A percentile compares a stretch with the other conserved stretches of the same genome.
Evolutionary conservation across 2,797 vertebrate species (phyloP).

Genomic region (Benthosema pterotum): DNA sequence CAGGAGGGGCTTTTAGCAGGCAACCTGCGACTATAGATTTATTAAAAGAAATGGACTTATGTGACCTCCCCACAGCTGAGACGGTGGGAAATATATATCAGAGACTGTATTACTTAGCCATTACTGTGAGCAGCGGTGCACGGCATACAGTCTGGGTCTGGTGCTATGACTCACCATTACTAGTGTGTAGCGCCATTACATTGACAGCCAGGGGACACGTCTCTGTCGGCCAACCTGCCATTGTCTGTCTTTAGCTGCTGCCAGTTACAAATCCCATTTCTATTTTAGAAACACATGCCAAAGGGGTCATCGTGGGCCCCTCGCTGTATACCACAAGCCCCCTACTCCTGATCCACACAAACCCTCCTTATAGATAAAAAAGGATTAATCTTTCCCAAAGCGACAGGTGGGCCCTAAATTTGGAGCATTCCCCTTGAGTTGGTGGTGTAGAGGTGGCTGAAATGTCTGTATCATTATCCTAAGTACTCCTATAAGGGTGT

Average conservation of each 20-base stretch:
- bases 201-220: conserved; percentile 47
- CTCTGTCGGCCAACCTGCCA: conserved; percentile 46
- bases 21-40: background rate
- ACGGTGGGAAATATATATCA: background rate
- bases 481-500: too few species aligned
- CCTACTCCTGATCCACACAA: conserved; percentile 19
- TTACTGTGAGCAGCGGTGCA: background rate
- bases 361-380: conserved; percentile 67
- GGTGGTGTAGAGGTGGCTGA: conserved; percentile 37
- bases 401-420: conserved; percentile 80
- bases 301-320: conserved; percentile 63
- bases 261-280: conserved; percentile 66
- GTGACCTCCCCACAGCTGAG: background rate
- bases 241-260: conserved; percentile 67
- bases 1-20: background rate
- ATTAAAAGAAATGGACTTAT: background rate
- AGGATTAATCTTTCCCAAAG: conserved; percentile 57
- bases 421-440: conserved; percentile 56
- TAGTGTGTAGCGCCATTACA: background rate
- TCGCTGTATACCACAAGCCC: conserved; percentile 17
- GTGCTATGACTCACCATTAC: conserved; percentile 61
- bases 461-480: conserved; percentile 4
- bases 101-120: background rate
- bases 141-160: conserved; percentile 33
- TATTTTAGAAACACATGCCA: conserved; percentile 82